Conservation (phyloP, 2,888 invertebrate genomes). For the Stenchaetothrips biformis region DNA sequence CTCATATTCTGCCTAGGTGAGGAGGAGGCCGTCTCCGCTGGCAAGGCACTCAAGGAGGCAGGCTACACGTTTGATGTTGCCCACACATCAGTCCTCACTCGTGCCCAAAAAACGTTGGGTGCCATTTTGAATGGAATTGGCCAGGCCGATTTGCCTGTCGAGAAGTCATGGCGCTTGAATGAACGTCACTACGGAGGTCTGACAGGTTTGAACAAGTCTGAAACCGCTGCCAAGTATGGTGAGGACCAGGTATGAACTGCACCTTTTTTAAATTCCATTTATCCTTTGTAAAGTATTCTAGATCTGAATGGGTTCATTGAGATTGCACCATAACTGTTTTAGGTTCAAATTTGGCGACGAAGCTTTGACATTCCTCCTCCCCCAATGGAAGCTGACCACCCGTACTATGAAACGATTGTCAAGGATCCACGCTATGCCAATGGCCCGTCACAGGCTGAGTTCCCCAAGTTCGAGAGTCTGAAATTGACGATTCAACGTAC, state of each 20-base stretch:
- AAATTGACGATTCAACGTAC: slow-evolving; percentile 44
- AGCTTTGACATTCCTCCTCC: slow-evolving; percentile 46
- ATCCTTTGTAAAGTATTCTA: neutral
- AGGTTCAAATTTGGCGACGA: slow-evolving; percentile 46
- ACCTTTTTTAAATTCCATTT: neutral
- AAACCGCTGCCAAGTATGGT: slow-evolving; percentile 45
- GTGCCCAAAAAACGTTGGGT: slow-evolving; percentile 44
- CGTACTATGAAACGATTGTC: slow-evolving; percentile 43
- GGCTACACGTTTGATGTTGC: slow-evolving; percentile 44
- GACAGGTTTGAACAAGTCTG: slow-evolving; percentile 46
- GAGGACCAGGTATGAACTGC: slow-evolving; percentile 42
- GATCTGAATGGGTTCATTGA: neutral
- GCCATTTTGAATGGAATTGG: slow-evolving; percentile 42
- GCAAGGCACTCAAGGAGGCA: slow-evolving; percentile 43
- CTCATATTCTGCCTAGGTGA: slow-evolving; percentile 39
- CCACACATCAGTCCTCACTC: slow-evolving; percentile 44
- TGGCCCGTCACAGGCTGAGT: slow-evolving; percentile 41
- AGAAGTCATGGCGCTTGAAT: slow-evolving; percentile 45
- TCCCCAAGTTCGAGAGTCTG: slow-evolving; percentile 45
- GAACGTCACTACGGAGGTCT: slow-evolving; percentile 47
- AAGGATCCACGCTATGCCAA: slow-evolving; percentile 42
- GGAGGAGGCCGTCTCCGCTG: slow-evolving; percentile 43
- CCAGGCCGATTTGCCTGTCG: slow-evolving; percentile 41
- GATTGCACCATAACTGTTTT: neutral
- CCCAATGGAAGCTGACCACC: slow-evolving; percentile 43